Percentiles rank a stretch among this genome's conserved stretches.
Conservation (phyloP, 2,113 vertebrate genomes). For the Grus americana region DNA sequence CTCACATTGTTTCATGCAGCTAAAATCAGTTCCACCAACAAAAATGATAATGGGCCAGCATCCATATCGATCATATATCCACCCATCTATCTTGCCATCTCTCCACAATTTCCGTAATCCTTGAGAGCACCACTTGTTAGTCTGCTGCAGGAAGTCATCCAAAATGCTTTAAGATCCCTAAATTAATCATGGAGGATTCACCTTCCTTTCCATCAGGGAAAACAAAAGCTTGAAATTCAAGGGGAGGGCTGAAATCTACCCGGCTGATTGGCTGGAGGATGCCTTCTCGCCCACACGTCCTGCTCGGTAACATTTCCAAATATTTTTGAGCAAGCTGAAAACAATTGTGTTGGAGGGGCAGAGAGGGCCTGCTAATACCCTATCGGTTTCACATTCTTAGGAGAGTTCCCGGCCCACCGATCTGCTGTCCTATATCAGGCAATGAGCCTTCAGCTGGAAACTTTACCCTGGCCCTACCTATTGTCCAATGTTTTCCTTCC, state of each 20-base stretch:
- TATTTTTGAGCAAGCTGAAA: constrained; percentile 66
- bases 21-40: background rate
- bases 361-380: constrained; percentile 58
- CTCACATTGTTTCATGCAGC: background rate
- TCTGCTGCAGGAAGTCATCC: constrained; percentile 17
- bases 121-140: background rate
- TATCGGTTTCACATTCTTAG: constrained; percentile 66
- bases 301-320: constrained; percentile 45
- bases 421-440: constrained; percentile 60
- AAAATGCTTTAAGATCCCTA: constrained; percentile 44
- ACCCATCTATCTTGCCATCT: background rate
- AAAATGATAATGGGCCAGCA: background rate
- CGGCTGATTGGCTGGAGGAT: constrained; percentile 53
- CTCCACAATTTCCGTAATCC: background rate
- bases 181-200: constrained; percentile 31
- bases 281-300: constrained; percentile 18
- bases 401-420: constrained; percentile 62
- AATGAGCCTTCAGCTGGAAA: constrained; percentile 62
- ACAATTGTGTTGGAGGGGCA: constrained; percentile 65
- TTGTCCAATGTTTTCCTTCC: constrained; percentile 59
- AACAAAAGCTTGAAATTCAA: constrained; percentile 59
- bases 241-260: constrained; percentile 51
- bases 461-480: constrained; percentile 56
- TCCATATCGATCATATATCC: accelerated
- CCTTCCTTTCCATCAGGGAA: constrained; percentile 43